A percentile compares a stretch with the other conserved stretches of the same genome.
Conservation (phyloP, 2,797 vertebrate species). For the Oreonectes daqikongensis region DNA sequence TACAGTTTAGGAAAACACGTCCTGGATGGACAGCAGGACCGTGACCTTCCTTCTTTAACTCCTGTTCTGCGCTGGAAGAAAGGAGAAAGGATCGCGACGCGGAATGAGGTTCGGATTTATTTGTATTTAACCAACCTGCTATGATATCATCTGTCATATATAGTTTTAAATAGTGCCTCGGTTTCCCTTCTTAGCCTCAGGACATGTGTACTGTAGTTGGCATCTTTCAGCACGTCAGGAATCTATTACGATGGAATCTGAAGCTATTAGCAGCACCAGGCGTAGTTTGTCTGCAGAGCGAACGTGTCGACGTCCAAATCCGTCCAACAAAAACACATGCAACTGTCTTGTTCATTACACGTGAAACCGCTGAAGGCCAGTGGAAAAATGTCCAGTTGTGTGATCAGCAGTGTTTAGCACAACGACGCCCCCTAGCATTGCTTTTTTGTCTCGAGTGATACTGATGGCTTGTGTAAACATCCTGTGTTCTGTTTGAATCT, state of each 20-base stretch:
- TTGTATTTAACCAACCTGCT: neutral
- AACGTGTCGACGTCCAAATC: constrained; percentile 23
- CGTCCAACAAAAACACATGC: constrained; percentile 5
- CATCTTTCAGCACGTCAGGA: constrained; percentile 62
- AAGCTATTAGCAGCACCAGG: constrained; percentile 50
- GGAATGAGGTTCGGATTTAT: constrained; percentile 85
- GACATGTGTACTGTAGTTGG: constrained; percentile 44
- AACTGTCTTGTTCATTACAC: neutral
- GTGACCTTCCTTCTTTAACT: constrained; percentile 83
- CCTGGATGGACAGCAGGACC: constrained; percentile 70
- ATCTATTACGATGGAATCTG: constrained; percentile 61
- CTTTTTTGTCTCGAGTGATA: constrained; percentile 55
- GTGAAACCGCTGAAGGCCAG: neutral
- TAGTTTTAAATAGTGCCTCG: constrained; percentile 36
- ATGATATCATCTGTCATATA: neutral
- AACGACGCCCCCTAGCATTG: constrained; percentile 73
- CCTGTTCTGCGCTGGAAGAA: constrained; percentile 94
- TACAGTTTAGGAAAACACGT: constrained; percentile 86
- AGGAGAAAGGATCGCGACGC: constrained; percentile 87
- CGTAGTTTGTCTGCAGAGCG: constrained; percentile 38
- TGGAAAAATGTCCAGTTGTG: neutral
- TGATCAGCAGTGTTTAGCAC: constrained; percentile 56
- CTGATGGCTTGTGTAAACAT: constrained; percentile 45
- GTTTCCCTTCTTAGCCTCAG: constrained; percentile 59
- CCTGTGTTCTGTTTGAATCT: constrained; percentile 54